Evolutionary conservation across 2,113 vertebrate species (phyloP).

Genomic region (Genyomyrus donnyi): DNA sequence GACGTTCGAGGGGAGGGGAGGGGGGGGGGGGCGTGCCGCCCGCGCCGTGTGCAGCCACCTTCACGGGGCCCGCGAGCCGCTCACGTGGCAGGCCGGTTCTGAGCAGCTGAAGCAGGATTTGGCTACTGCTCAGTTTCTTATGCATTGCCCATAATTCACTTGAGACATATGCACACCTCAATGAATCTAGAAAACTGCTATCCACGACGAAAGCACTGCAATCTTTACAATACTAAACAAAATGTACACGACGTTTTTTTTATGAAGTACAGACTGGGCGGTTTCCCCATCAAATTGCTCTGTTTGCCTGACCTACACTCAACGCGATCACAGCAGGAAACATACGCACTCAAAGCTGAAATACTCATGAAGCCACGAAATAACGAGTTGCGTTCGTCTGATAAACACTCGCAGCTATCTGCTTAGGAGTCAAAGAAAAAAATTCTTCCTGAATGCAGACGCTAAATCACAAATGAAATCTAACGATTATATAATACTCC

Average conservation of each 20-base stretch:
- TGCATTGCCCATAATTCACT: neutral
- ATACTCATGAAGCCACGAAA: neutral
- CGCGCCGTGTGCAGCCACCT: neutral
- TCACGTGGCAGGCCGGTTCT: conserved; percentile 15
- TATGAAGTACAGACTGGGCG: neutral
- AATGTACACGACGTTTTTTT: neutral
- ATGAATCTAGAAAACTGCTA: neutral
- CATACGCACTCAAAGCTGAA: neutral
- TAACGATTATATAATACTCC: neutral
- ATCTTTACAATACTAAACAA: neutral
- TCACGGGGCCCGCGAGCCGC: neutral
- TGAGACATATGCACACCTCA: conserved; percentile 35
- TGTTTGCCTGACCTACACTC: neutral
- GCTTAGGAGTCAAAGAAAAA: neutral
- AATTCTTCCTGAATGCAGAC: neutral
- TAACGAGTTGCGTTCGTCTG: neutral
- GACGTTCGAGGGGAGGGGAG: neutral
- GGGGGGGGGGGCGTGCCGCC: neutral
- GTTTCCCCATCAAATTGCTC: neutral
- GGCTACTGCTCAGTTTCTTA: neutral
- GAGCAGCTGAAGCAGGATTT: neutral
- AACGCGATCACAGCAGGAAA: neutral
- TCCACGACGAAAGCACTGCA: neutral
- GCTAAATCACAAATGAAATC: neutral
- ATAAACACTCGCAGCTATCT: neutral